Evolutionary conservation across 2,888 invertebrate species (phyloP).

Genomic region (Alloscopus bannaensis): DNA sequence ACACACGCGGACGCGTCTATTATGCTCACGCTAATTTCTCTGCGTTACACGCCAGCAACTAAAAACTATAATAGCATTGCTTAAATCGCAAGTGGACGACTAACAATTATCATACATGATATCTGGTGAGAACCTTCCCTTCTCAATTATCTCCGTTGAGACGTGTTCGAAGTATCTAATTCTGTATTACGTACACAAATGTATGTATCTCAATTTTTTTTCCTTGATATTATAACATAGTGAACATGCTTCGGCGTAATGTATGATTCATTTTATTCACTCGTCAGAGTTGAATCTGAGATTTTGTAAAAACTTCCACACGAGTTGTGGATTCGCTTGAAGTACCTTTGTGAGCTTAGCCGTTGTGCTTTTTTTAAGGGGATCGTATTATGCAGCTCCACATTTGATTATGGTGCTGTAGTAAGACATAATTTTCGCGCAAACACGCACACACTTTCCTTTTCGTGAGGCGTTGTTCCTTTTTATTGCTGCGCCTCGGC

Average conservation of each 20-base stretch:
- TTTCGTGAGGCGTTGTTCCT: conserved; percentile 23
- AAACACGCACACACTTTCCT: conserved; percentile 12
- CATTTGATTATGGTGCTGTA: no score
- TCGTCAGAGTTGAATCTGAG: not conserved
- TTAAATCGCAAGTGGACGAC: no score
- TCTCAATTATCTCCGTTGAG: no score
- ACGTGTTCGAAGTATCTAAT: no score
- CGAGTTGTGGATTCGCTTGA: not conserved
- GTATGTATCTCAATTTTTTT: no score
- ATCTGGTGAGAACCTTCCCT: no score
- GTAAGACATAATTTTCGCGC: not conserved
- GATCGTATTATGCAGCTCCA: not conserved
- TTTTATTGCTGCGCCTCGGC: conserved; percentile 2
- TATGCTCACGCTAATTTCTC: not conserved
- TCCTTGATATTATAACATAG: no score
- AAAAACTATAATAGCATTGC: not conserved
- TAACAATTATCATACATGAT: no score
- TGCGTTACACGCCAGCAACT: not conserved
- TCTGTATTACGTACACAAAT: no score
- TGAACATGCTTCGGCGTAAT: no score
- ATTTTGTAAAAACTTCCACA: not conserved
- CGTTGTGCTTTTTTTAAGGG: not conserved
- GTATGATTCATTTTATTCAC: not conserved
- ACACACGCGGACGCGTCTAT: not conserved
- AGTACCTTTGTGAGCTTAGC: not conserved